A percentile compares a stretch with the other conserved stretches of the same genome.
These are phyloP conservation scores for Drosophila mayri DNA, from an alignment of 1,140 invertebrate genomes.

Conservation along the genomic window DNA sequence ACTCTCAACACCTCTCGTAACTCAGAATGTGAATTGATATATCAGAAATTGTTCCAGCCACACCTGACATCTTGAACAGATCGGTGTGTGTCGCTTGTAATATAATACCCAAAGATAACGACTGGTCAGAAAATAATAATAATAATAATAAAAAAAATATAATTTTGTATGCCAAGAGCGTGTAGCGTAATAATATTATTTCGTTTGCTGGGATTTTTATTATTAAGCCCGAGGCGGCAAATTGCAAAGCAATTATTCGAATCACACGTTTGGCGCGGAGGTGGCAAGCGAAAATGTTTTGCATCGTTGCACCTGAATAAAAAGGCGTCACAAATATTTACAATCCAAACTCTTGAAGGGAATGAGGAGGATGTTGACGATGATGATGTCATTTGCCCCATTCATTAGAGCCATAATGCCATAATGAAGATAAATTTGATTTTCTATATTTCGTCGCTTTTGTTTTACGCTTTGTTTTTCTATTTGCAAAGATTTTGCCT, in stretches of 20 bases:
- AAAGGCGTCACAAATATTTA: constrained; percentile 64
- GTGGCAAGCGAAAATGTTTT: constrained; percentile 59
- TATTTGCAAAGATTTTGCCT: constrained; percentile 33
- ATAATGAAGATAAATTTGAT: constrained; percentile 77
- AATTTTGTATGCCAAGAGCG: constrained; percentile 73
- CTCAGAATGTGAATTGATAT: constrained; percentile 66
- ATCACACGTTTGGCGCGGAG: constrained; percentile 68
- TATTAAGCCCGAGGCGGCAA: constrained; percentile 35
- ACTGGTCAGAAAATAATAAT: constrained; percentile 33
- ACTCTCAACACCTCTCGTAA: constrained; percentile 34
- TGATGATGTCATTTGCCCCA: constrained; percentile 50
- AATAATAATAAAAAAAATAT: constrained; percentile 12
- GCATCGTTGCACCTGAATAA: constrained; percentile 71
- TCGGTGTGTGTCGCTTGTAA: constrained; percentile 52
- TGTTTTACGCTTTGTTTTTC: constrained; percentile 27
- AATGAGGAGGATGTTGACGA: constrained; percentile 19
- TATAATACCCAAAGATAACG: constrained; percentile 49
- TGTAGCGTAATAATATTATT: constrained; percentile 57
- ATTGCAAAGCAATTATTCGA: constrained; percentile 82
- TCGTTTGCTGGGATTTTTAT: constrained; percentile 14
- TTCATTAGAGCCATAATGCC: constrained; percentile 55
- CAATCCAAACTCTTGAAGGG: not conserved
- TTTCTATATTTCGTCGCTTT: constrained; percentile 50
- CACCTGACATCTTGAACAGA: constrained; percentile 67
- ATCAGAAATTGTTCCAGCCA: constrained; percentile 59